Percentiles rank a stretch among this genome's conserved stretches.
phyloP scores from a whole-genome alignment of 1,140 invertebrate species.

The Metopolophium dirhodum region DNA sequence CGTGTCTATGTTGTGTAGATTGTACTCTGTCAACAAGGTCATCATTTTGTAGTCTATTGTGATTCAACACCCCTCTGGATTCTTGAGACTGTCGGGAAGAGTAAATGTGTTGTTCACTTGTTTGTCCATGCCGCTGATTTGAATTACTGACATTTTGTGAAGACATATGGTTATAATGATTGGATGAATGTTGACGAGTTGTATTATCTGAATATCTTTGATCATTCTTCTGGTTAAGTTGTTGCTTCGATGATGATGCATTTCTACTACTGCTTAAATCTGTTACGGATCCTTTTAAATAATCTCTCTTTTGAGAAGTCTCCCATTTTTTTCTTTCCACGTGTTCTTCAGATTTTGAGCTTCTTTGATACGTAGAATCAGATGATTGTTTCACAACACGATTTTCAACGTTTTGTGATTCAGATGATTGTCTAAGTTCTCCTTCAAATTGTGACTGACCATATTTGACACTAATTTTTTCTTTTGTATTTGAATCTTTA shows the following conservation, averaged over 20 bases:
- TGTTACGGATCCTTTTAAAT: conserved; percentile 1
- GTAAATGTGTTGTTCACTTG: not conserved
- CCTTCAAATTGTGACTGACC: conserved; percentile 12
- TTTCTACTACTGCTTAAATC: not conserved
- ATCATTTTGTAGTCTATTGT: not conserved
- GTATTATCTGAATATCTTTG: conserved; percentile 15
- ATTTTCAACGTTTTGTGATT: not conserved
- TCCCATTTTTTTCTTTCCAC: conserved; percentile 49
- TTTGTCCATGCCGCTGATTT: not conserved
- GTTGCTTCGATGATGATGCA: not conserved
- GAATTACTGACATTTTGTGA: not conserved
- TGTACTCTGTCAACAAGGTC: not conserved
- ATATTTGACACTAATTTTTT: conserved; percentile 35
- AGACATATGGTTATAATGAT: not conserved
- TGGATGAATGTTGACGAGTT: not conserved
- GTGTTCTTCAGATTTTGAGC: conserved; percentile 16
- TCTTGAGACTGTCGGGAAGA: not conserved
- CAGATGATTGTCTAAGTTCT: conserved; percentile 64
- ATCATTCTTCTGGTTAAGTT: not conserved
- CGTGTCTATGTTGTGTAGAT: not conserved
- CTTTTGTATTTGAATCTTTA: conserved; percentile 61
- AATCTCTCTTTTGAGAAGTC: conserved; percentile 37
- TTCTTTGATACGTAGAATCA: not conserved
- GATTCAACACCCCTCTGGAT: not conserved
- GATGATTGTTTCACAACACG: not conserved